Percentiles rank a stretch among this genome's conserved stretches.
Conservation (phyloP, 1,140 invertebrate genomes). For the Drosophila lowei region DNA sequence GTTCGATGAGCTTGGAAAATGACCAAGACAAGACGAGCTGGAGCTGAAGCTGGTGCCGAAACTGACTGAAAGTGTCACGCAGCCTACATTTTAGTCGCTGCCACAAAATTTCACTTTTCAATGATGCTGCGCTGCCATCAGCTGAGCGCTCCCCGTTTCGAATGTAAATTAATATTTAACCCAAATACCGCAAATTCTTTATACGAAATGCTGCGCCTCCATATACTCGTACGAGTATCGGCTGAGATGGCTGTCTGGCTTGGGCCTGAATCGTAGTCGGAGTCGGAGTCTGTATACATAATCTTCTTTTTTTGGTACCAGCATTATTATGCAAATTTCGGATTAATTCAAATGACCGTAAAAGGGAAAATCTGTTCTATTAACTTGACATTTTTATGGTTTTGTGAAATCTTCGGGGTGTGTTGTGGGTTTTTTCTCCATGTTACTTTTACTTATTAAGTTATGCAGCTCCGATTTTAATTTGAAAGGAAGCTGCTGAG, state of each 20-base stretch:
- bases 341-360: slow-evolving; percentile 71
- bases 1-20: slow-evolving; percentile 81
- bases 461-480: slow-evolving; percentile 37
- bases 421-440: slow-evolving; percentile 21
- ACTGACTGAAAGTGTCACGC: slow-evolving; percentile 79
- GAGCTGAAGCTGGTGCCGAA: neutral
- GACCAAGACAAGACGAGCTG: slow-evolving; percentile 53
- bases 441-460: slow-evolving; percentile 54
- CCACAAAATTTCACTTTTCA: slow-evolving; percentile 79
- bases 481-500: slow-evolving; percentile 11
- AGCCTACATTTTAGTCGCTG: slow-evolving; percentile 71
- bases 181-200: slow-evolving; percentile 82
- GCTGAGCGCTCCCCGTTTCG: slow-evolving; percentile 61
- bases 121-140: slow-evolving; percentile 62
- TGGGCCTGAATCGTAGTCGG: slow-evolving; percentile 43
- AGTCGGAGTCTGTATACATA: slow-evolving; percentile 34
- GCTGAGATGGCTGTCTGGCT: slow-evolving; percentile 14
- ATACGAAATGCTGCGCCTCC: slow-evolving; percentile 44
- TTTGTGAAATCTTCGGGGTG: slow-evolving; percentile 71
- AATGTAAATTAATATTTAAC: slow-evolving; percentile 83
- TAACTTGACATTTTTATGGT: slow-evolving; percentile 68
- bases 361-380: slow-evolving; percentile 65
- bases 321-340: slow-evolving; percentile 77
- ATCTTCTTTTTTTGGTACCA: slow-evolving; percentile 37
- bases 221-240: too few relatives aligned